Percentiles rank a stretch among this genome's conserved stretches.
Conservation (phyloP, 2,888 invertebrate species). For the Drosophila stalkeri region DNA sequence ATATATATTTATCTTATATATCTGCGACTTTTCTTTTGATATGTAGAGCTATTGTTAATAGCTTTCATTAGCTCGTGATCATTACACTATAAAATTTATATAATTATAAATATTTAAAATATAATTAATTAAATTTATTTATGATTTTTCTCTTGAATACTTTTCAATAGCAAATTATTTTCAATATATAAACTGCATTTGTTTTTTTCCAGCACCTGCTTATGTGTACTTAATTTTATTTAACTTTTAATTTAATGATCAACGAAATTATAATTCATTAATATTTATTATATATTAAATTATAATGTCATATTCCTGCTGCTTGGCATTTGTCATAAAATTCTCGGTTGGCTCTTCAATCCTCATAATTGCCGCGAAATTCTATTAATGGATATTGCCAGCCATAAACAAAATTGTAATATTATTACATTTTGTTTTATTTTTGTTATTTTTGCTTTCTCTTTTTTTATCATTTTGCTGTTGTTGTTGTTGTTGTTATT, state of each 20-base stretch:
- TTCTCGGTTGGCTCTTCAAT: slow-evolving; percentile 7
- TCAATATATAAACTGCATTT: too few species aligned
- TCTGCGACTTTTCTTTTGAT: too few species aligned
- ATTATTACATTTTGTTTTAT: slow-evolving; percentile 38
- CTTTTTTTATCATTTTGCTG: slow-evolving; percentile 19
- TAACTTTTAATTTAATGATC: slow-evolving; percentile 8
- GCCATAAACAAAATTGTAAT: slow-evolving; percentile 55
- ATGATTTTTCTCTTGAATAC: too few species aligned
- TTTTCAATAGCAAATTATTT: too few species aligned
- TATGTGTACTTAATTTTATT: neutral
- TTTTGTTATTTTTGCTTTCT: slow-evolving; percentile 21
- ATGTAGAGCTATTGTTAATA: neutral
- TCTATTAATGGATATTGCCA: slow-evolving; percentile 60
- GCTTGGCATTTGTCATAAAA: slow-evolving; percentile 23
- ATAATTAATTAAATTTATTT: too few species aligned
- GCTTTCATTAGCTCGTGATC: too few species aligned
- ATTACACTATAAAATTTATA: too few species aligned
- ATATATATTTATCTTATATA: too few species aligned
- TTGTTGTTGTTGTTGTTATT: slow-evolving; percentile 22
- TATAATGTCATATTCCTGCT: slow-evolving; percentile 4
- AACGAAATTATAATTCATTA: slow-evolving; percentile 6
- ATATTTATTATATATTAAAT: slow-evolving; percentile 17
- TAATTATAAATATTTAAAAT: too few species aligned
- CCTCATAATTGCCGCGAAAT: slow-evolving; percentile 52
- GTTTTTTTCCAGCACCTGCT: neutral